Base-by-base conservation (phyloP, 2,113 vertebrate genomes). In the Syrmaticus mikado region DNA sequence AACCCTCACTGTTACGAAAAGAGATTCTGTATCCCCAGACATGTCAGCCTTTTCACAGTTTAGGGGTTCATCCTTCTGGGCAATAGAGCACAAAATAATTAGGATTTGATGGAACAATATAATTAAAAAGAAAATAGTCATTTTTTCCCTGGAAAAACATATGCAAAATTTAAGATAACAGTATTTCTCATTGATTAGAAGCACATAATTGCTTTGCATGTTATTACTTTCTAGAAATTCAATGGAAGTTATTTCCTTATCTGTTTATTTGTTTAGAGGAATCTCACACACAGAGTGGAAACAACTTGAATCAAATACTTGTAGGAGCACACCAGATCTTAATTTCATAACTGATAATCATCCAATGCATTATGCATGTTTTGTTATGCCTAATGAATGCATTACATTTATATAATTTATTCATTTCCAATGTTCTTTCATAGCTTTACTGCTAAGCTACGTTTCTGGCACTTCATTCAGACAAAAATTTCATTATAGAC, bases 371-470 rank as follows among this genome's bases (percentile, higher is more conserved):
- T 96, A 95, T 92, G 87, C 86, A 93, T 93, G 89, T 87, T 94
- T 93, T 95, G 81, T 94, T 93, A 80, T 87, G 89, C 55, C 84
- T 93, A 87, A 85, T 93, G 87, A 96, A 92, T 73, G 41, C 67
- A 82, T 82, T 79, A 22, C 65, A 45, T 67, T 82, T 82, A 16
- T 22, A 77, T 93, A 94, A 96, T 96, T 77, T 93, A 91, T 94
- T 94, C 72, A 55, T 77, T 94, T 83, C 53, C 75, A 57, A 19
- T 72, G 70, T 87, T 93, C 60, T 71, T 92, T 85, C 79, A 60
- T 11, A 14, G 50, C 57, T 83, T 84, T 86, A 45, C 85, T 90
- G 61, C 82, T 78, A 82, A 82, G 73, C 91, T 81, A 8, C 32
- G 43, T 81, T 96, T 91, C 85, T 92, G 95, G 93, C 93, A 91